Evolutionary conservation across 1,140 invertebrate genomes (phyloP), one percentile per base, ranked within the genome.

Genomic region (Papilio dardanus): DNA sequence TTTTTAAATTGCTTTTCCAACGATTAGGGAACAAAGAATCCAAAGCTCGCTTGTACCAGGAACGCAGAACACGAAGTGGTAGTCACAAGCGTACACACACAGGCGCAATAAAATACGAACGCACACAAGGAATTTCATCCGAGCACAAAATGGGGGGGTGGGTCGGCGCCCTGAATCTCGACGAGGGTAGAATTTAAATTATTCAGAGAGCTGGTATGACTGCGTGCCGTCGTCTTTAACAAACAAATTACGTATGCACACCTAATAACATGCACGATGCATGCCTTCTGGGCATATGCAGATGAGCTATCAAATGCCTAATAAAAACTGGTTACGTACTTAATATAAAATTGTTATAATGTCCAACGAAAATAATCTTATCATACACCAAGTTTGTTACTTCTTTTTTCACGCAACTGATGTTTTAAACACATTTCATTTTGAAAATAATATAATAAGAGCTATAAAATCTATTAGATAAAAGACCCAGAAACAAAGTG

Each of bases 211-310:
- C 88, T 86, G 88, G 88, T 90, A 92, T 89, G 89, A 90, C 88
- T 91, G 88, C 85, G 88, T 88, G 85, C 90, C 85, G 84, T 85
- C 89, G 90, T 91, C 91, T 93, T 91, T 92, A 91, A 93, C 89
- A 93, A 92, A 93, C 91, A 93, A 92, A 93, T 93, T 93, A 93
- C 86, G 87, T 92, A 93, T 92, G 88, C 91, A 83, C 86, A 85
- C 88, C 89, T 91, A 93, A 92, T 93, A 92, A 91, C 88, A 84
- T 86, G 91, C 90, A 89, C 86, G 88, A 82, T 74, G 75, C 77
- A 78, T 77, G 82, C 85, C 88, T 92, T 87, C 85, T 87, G 86
- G 84, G 81, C 87, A 84, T 82, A 76, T 77, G 83, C 77, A 81
- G 80, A 83, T 84, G 86, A 86, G 86, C 86, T 89, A 91, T 92